Percentiles rank a stretch among this genome's conserved stretches.
These are phyloP conservation scores for Caenorhabditis sp. DNA, from an alignment of 2,888 invertebrate genomes.

Conservation along the genomic window DNA sequence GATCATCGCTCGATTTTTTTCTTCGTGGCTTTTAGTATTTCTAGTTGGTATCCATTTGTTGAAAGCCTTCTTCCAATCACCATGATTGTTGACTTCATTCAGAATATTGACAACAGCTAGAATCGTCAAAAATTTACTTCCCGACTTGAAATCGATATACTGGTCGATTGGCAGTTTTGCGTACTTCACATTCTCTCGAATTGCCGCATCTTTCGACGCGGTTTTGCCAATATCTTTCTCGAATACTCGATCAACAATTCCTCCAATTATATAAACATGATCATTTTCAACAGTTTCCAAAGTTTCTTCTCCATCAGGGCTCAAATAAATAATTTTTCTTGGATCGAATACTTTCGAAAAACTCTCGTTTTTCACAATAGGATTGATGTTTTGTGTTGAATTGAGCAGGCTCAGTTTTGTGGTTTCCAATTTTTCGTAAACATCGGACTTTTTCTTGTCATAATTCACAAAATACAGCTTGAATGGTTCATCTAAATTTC, in stretches of 20 bases:
- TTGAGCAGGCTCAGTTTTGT: slow-evolving; percentile 5
- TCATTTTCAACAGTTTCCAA: slow-evolving; percentile 48
- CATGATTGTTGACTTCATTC: slow-evolving; percentile 54
- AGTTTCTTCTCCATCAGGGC: slow-evolving; percentile 63
- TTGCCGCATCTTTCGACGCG: slow-evolving; percentile 60
- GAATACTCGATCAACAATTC: slow-evolving; percentile 66
- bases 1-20: slow-evolving; percentile 49
- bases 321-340: slow-evolving; percentile 52
- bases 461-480: slow-evolving; percentile 61
- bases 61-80: slow-evolving; percentile 58
- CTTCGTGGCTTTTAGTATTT: slow-evolving; percentile 44
- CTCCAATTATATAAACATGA: slow-evolving; percentile 63
- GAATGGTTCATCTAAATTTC: slow-evolving; percentile 50
- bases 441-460: slow-evolving; percentile 13
- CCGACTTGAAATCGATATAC: slow-evolving; percentile 51
- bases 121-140: slow-evolving; percentile 60
- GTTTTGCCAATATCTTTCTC: slow-evolving; percentile 56
- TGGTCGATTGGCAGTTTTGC: slow-evolving; percentile 33
- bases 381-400: neutral
- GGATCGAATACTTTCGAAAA: neutral
- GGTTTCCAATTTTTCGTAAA: slow-evolving; percentile 8
- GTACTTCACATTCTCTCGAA: slow-evolving; percentile 49
- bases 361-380: slow-evolving; percentile 3
- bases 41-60: slow-evolving; percentile 56
- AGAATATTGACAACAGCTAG: slow-evolving; percentile 60